A percentile compares a stretch with the other conserved stretches of the same genome.
Evolutionary conservation across 2,113 vertebrate genomes (phyloP).

Genomic region (Centropristis striata): DNA sequence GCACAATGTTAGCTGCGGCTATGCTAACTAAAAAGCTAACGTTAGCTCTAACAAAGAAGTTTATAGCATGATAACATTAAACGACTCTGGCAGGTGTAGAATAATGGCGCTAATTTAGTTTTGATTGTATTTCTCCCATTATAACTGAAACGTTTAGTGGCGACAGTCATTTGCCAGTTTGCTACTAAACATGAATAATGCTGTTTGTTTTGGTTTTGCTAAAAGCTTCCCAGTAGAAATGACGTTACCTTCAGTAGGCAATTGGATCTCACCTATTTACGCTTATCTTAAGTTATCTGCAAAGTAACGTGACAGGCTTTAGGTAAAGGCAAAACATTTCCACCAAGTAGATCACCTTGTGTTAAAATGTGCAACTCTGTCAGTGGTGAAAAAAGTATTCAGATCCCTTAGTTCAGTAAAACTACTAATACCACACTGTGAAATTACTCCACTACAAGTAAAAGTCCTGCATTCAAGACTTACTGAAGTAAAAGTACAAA

Average conservation of each 20-base stretch:
- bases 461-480: too few relatives aligned
- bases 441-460: too few relatives aligned
- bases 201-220: background rate
- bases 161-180: background rate
- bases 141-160: too few relatives aligned
- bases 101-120: background rate
- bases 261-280: too few relatives aligned
- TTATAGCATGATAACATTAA: background rate
- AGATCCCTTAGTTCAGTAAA: too few relatives aligned
- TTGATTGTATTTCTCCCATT: background rate
- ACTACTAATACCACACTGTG: too few relatives aligned
- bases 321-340: background rate
- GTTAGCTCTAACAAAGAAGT: slow-evolving; percentile 56
- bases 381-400: too few relatives aligned
- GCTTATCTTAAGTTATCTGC: too few relatives aligned
- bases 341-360: too few relatives aligned
- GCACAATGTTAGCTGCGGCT: slow-evolving; percentile 15
- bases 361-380: too few relatives aligned
- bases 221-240: background rate
- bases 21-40: slow-evolving; percentile 53
- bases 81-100: background rate
- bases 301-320: background rate
- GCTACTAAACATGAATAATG: background rate
- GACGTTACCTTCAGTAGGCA: too few relatives aligned
- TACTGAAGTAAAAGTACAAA: too few relatives aligned